phyloP scores from a whole-genome alignment of 2,888 invertebrate genomes.

The Sipha maydis region DNA sequence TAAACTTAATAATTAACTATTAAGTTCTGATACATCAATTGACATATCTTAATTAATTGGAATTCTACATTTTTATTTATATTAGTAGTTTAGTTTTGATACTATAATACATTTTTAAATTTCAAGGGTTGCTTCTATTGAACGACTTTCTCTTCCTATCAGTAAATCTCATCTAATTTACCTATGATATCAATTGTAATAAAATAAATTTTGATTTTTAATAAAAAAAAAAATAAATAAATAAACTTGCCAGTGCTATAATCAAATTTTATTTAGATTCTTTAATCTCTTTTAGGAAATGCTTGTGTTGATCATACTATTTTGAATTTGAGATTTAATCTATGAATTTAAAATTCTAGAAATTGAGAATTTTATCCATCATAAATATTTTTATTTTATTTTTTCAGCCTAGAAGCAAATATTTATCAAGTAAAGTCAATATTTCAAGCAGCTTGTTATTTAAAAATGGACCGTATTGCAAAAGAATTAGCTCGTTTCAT shows the following conservation, averaged over 20 bases:
- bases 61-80: too few species aligned
- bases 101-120: too few species aligned
- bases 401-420: constrained; percentile 70
- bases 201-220: too few species aligned
- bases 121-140: too few species aligned
- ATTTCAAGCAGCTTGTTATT: constrained; percentile 81
- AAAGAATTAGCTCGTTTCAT: constrained; percentile 78
- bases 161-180: too few species aligned
- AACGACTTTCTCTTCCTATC: too few species aligned
- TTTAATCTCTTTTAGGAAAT: background rate
- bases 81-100: too few species aligned
- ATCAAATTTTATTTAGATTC: background rate
- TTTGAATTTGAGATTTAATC: background rate
- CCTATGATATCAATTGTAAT: too few species aligned
- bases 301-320: background rate
- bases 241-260: constrained; percentile 12
- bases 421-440: constrained; percentile 76
- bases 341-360: background rate
- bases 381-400: constrained; percentile 26
- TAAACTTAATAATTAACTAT: too few species aligned
- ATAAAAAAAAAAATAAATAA: too few species aligned
- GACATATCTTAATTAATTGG: too few species aligned
- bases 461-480: constrained; percentile 81
- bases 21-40: too few species aligned
- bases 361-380: background rate